Conservation (phyloP, 2,888 invertebrate genomes). For the Agonopterix alstromeriana region DNA sequence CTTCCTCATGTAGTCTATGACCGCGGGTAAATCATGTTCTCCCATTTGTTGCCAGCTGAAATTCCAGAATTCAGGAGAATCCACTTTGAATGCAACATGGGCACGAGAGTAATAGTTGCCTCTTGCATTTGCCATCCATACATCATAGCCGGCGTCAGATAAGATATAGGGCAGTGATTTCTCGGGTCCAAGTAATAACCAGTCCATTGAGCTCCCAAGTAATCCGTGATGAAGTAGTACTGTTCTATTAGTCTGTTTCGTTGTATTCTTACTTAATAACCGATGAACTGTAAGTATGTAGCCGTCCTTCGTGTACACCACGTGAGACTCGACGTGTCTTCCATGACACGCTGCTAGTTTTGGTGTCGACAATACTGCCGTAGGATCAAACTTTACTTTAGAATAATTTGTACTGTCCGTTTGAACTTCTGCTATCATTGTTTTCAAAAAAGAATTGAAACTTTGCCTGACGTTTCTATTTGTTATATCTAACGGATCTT, state of each 20-base stretch:
- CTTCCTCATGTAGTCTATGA: conserved; percentile 41
- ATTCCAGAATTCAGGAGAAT: conserved; percentile 39
- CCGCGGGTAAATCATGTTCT: conserved; percentile 42
- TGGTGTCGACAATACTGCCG: too few relatives aligned
- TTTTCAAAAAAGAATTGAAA: not conserved
- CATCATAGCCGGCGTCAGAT: conserved; percentile 74
- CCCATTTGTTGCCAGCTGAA: conserved; percentile 60
- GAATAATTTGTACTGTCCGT: too few relatives aligned
- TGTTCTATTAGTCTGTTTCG: conserved; percentile 20
- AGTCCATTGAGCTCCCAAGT: conserved; percentile 57
- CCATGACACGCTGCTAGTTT: conserved; percentile 38
- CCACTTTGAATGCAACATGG: conserved; percentile 26
- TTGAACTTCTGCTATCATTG: too few relatives aligned
- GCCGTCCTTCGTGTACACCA: conserved; percentile 44
- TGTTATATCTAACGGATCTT: too few relatives aligned
- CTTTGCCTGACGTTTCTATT: not conserved
- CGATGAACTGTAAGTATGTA: conserved; percentile 50
- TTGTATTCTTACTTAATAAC: conserved; percentile 15
- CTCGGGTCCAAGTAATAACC: conserved; percentile 49
- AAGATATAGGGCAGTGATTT: conserved; percentile 61
- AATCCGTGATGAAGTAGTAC: conserved; percentile 53
- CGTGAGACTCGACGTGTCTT: conserved; percentile 41
- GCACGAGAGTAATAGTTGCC: conserved; percentile 54
- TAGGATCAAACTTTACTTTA: too few relatives aligned
- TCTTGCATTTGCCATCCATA: conserved; percentile 76